Base-by-base conservation (phyloP, 2,888 invertebrate species). In the Scaptodrosophila latifasciaeformis region DNA sequence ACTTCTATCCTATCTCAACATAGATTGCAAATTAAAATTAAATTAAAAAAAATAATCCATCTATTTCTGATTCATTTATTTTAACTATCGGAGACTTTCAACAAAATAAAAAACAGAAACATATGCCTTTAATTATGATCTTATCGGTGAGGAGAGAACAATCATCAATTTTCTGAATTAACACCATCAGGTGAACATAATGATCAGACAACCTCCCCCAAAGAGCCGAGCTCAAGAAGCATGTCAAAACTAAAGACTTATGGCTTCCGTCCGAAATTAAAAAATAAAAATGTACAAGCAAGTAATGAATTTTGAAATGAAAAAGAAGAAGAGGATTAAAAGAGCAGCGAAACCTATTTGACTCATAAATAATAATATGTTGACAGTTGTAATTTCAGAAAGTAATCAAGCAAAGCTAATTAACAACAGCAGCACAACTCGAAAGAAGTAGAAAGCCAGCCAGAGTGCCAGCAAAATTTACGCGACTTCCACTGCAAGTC, bases 391-490 rank as follows among this genome's bases (percentile, higher is more conserved):
- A 79, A 78, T 78, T 81, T 82, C 69, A 54, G 61, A 67, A 82
- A 76, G 82, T 77, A 79, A 81, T 82, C 82, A 76, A 65, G 77
- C 81, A 65, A 57, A 67, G 81, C 80, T 82, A 82, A 78, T 78
- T 78, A 78, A 67, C 65, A 71, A 59, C 81, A 64, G 59, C 53
- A 47, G 37, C 17, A 29, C 17, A 6, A 13, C 31, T 12, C 6
- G 17, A 17, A n/a, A n/a, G n/a, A n/a, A n/a, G 37, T 5, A 17
- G 15, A 17, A 17, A 17, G 15, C 24, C 24, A 24, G 24, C 24
- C 24, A 37, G 10, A 37, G 7, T 12, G 4, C 15, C 37, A 13
- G 7, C 35, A 13, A 13, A 37, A 18, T 17, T 17, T 17, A 17
- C 35, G 9, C 15, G 17, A 35, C 15, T 13, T 13, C 9, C 18